Conservation (phyloP, 2,888 invertebrate species). For the Rotaria sp. region DNA sequence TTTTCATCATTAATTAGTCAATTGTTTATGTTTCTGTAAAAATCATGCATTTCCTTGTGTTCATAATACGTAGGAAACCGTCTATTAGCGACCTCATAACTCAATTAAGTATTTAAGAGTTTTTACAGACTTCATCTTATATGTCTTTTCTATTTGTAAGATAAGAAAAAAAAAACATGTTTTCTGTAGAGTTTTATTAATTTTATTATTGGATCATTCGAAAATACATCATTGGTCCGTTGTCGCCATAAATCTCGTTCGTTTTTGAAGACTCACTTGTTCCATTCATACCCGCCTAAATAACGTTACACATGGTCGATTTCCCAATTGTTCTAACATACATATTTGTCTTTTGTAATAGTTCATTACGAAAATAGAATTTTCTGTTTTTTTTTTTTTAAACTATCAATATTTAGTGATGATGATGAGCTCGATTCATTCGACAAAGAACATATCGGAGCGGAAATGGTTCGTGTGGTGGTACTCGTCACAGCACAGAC, state of each 20-base stretch:
- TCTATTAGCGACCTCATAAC: slow-evolving; percentile 14
- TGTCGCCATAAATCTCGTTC: background rate
- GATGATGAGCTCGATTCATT: background rate
- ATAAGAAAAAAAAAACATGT: background rate
- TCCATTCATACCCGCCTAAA: background rate
- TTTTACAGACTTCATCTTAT: background rate
- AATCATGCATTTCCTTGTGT: too few species aligned
- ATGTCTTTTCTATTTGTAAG: background rate
- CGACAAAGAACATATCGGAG: background rate
- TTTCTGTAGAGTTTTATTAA: background rate
- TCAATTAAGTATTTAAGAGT: background rate
- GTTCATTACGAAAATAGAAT: background rate
- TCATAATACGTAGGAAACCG: background rate
- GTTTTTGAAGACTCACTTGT: background rate
- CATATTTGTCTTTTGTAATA: background rate
- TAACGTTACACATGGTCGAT: background rate
- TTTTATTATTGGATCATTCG: background rate
- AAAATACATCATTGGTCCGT: background rate
- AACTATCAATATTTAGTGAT: background rate
- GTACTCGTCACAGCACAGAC: background rate
- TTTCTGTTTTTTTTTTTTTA: background rate
- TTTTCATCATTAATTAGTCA: too few species aligned
- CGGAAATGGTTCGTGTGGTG: background rate
- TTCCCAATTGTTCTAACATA: background rate
- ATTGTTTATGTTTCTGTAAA: too few species aligned